These are phyloP conservation scores for Selene dorsalis DNA, from an alignment of 2,797 vertebrate genomes.

Conservation along the genomic window DNA sequence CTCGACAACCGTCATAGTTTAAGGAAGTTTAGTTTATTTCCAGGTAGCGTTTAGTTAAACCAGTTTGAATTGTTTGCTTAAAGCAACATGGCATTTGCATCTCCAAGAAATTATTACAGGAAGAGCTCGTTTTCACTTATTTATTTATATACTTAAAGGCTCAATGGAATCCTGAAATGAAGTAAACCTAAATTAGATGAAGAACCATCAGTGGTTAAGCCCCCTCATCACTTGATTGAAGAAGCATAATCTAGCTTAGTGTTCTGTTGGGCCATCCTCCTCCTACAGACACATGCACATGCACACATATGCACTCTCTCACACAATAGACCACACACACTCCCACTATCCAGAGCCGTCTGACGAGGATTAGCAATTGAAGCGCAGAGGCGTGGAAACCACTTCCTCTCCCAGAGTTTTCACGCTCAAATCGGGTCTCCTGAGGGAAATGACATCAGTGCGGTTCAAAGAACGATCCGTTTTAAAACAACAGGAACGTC, in stretches of 20 bases:
- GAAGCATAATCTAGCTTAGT: slow-evolving; percentile 64
- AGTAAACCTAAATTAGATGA: slow-evolving; percentile 58
- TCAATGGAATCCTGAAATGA: slow-evolving; percentile 43
- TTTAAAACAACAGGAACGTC: slow-evolving; percentile 43
- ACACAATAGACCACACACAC: slow-evolving; percentile 41
- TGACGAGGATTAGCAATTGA: slow-evolving; percentile 75
- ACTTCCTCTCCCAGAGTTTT: slow-evolving; percentile 56
- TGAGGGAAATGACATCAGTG: slow-evolving; percentile 72
- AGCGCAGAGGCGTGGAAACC: slow-evolving; percentile 76
- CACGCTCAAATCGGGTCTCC: slow-evolving; percentile 58
- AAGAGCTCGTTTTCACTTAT: slow-evolving; percentile 36
- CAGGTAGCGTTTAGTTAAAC: not conserved
- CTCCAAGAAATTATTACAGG: slow-evolving; percentile 24
- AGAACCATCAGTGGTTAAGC: slow-evolving; percentile 58
- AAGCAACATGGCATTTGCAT: slow-evolving; percentile 15
- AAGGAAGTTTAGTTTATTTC: not conserved
- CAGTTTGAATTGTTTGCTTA: slow-evolving; percentile 3
- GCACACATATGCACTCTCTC: not conserved
- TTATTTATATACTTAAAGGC: slow-evolving; percentile 36
- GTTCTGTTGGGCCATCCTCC: slow-evolving; percentile 54
- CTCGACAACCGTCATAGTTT: not conserved
- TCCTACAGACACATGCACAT: slow-evolving; percentile 45
- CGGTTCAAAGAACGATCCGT: slow-evolving; percentile 53
- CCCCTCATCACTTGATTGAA: slow-evolving; percentile 65
- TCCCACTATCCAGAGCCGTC: slow-evolving; percentile 49